These are phyloP conservation scores for Chondrosia reniformis DNA, from an alignment of 37 sponge, comb jelly and placozoan species.

Conservation along the genomic window DNA sequence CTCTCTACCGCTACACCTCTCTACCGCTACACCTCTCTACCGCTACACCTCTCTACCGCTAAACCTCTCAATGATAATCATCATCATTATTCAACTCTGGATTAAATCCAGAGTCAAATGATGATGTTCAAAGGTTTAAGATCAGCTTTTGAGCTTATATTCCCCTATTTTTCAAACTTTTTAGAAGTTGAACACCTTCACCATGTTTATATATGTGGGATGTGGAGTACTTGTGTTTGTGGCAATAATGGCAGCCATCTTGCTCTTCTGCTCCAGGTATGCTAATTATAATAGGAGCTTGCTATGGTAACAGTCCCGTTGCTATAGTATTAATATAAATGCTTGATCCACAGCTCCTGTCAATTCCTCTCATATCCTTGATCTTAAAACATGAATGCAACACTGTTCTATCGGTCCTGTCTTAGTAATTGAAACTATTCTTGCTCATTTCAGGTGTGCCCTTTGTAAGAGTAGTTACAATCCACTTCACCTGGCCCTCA, in stretches of 20 bases:
- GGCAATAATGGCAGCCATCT: background rate
- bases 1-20: background rate
- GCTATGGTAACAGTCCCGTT: background rate
- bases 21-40: background rate
- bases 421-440: too few species aligned
- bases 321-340: background rate
- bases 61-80: background rate
- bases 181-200: background rate
- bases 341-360: background rate
- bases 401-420: too few species aligned
- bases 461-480: slow-evolving; percentile 2
- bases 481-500: background rate
- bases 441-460: background rate
- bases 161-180: background rate
- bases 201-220: background rate
- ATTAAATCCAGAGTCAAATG: too few species aligned
- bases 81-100: too few species aligned
- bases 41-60: background rate
- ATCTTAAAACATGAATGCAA: too few species aligned
- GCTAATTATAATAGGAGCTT: too few species aligned
- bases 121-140: too few species aligned
- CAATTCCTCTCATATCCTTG: background rate
- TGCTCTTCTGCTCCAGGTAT: background rate
- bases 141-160: background rate
- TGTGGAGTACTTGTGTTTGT: slow-evolving; percentile 1